Percentiles rank a stretch among this genome's conserved stretches.
Evolutionary conservation across 2,113 vertebrate genomes (phyloP).

Genomic region (Aspiorhynchus laticeps): DNA sequence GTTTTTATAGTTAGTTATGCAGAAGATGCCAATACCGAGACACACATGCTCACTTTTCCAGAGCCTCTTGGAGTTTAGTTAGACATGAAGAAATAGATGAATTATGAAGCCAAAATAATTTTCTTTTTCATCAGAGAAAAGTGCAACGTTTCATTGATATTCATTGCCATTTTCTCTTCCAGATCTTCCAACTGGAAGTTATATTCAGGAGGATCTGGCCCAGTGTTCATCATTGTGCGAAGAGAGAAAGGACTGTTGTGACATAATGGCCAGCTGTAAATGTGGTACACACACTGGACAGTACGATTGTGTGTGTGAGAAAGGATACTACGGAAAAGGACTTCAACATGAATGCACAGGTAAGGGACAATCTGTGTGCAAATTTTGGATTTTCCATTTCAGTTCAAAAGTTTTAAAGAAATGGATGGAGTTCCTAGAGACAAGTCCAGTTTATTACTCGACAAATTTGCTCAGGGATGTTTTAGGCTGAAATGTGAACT

Average conservation of each 20-base stretch:
- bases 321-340: constrained; percentile 94
- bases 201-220: constrained; percentile 90
- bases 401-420: constrained; percentile 16
- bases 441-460: background rate
- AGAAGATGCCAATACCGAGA: background rate
- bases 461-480: background rate
- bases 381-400: background rate
- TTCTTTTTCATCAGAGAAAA: background rate
- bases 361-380: constrained; percentile 59
- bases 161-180: constrained; percentile 24
- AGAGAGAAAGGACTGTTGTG: constrained; percentile 86
- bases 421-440: background rate
- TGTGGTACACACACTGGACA: constrained; percentile 97
- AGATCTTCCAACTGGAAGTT: constrained; percentile 95
- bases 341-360: constrained; percentile 92
- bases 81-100: background rate
- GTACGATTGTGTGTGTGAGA: constrained; percentile 96
- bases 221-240: constrained; percentile 91
- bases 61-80: constrained; percentile 5
- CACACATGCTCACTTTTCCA: constrained; percentile 17
- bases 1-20: constrained; percentile 26
- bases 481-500: background rate
- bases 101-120: constrained; percentile 1
- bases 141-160: background rate
- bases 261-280: constrained; percentile 95